Conservation (phyloP, 2,888 invertebrate species). For the Microplitis deprimator region DNA sequence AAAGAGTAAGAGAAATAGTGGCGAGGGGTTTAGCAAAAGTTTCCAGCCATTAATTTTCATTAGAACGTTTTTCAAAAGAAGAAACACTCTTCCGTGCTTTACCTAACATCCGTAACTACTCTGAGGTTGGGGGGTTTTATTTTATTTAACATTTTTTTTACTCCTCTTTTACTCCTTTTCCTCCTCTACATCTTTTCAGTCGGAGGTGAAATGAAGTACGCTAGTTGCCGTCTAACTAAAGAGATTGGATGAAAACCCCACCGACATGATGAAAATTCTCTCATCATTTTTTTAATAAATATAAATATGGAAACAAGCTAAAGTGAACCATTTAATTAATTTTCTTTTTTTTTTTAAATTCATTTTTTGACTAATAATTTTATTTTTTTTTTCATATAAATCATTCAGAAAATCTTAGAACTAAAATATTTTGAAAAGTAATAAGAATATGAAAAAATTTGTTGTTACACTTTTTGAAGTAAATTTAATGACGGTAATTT, state of each 20-base stretch:
- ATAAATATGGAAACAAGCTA: slow-evolving; percentile 15
- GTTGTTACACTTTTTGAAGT: too few species aligned
- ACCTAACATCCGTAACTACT: slow-evolving; percentile 42
- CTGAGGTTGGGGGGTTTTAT: slow-evolving; percentile 42
- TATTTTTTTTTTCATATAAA: too few species aligned
- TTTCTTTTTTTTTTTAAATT: too few species aligned
- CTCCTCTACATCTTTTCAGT: slow-evolving; percentile 17
- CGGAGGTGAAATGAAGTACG: slow-evolving; percentile 37
- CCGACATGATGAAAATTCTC: slow-evolving; percentile 29
- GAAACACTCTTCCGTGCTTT: slow-evolving; percentile 41
- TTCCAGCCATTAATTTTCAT: slow-evolving; percentile 66
- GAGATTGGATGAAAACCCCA: slow-evolving; percentile 34
- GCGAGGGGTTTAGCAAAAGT: slow-evolving; percentile 55
- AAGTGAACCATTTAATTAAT: neutral
- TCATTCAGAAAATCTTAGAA: too few species aligned
- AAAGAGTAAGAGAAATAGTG: too few species aligned
- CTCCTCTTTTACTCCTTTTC: slow-evolving; percentile 21
- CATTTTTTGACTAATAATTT: too few species aligned
- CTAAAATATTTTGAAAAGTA: too few species aligned
- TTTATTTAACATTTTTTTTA: slow-evolving; percentile 27
- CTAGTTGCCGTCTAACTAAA: slow-evolving; percentile 37
- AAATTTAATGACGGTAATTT: too few species aligned
- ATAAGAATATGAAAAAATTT: too few species aligned
- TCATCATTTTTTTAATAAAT: slow-evolving; percentile 23
- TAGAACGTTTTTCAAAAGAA: slow-evolving; percentile 63